Conservation (phyloP, 1,140 invertebrate genomes). For the Akabosia matsudoensis region DNA sequence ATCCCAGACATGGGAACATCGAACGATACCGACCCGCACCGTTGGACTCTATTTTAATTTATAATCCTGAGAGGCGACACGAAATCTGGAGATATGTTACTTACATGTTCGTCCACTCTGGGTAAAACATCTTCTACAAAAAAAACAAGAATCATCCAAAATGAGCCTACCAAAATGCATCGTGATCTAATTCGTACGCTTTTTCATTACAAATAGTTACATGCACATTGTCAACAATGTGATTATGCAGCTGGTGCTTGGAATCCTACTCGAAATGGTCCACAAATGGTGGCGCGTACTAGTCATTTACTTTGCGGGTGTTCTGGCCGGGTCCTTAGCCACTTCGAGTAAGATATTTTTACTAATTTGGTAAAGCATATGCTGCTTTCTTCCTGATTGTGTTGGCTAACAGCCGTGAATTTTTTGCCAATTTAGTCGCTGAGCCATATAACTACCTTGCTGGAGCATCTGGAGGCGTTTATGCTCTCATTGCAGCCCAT, state of each 20-base stretch:
- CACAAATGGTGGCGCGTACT: constrained; percentile 67
- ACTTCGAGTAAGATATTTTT: constrained; percentile 10
- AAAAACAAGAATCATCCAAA: background rate
- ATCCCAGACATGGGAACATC: background rate
- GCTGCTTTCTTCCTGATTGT: constrained; percentile 50
- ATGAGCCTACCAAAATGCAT: too few species aligned
- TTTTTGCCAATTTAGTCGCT: constrained; percentile 49
- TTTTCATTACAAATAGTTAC: constrained; percentile 47
- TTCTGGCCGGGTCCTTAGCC: background rate
- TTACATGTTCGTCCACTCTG: constrained; percentile 80
- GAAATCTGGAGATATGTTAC: constrained; percentile 75
- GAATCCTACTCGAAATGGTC: constrained; percentile 61
- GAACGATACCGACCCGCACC: constrained; percentile 60
- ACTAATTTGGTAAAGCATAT: constrained; percentile 49
- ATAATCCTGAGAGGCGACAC: constrained; percentile 63
- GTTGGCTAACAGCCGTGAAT: constrained; percentile 48
- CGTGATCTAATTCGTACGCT: background rate
- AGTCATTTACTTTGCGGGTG: constrained; percentile 55
- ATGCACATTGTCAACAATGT: constrained; percentile 59
- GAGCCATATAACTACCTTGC: constrained; percentile 55
- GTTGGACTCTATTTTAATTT: constrained; percentile 66
- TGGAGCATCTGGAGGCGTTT: constrained; percentile 65
- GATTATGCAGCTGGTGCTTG: constrained; percentile 59
- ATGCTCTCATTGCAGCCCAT: constrained; percentile 60
- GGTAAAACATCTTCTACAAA: constrained; percentile 50